These are phyloP conservation scores for Drosophila ustulata DNA, from an alignment of 2,888 invertebrate species.

Conservation along the genomic window DNA sequence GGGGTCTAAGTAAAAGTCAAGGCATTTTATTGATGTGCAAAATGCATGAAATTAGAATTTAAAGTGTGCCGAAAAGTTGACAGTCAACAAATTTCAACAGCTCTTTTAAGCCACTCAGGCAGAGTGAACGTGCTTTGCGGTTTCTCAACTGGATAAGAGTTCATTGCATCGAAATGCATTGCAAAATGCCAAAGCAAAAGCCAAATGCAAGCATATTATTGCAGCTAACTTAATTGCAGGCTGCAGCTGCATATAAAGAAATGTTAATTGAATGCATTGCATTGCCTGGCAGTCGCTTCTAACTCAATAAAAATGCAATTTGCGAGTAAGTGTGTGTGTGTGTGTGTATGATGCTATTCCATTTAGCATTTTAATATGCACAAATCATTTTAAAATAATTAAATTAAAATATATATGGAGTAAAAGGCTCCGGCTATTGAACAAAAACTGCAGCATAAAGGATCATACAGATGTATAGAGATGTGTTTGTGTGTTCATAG, in stretches of 20 bases:
- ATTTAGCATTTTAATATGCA: constrained; percentile 41
- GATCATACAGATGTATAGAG: constrained; percentile 34
- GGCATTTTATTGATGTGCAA: constrained; percentile 79
- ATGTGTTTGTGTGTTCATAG: constrained; percentile 2
- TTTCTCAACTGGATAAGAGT: constrained; percentile 7
- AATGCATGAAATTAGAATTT: constrained; percentile 82
- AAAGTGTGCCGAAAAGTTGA: constrained; percentile 59
- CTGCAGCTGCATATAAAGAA: constrained; percentile 59
- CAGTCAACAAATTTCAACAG: constrained; percentile 36
- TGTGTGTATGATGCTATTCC: constrained; percentile 50
- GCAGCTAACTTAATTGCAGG: constrained; percentile 55
- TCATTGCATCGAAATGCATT: constrained; percentile 32
- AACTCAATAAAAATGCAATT: constrained; percentile 73
- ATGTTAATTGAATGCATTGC: constrained; percentile 68
- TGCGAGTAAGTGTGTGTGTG: constrained; percentile 32
- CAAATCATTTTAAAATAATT: constrained; percentile 78
- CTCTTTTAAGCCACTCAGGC: constrained; percentile 20
- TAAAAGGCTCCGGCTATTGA: constrained; percentile 11
- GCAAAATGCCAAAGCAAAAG: constrained; percentile 21
- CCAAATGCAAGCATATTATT: constrained; percentile 47
- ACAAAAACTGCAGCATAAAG: constrained; percentile 58
- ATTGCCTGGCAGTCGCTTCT: constrained; percentile 36
- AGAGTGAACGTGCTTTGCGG: constrained; percentile 26
- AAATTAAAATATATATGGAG: constrained; percentile 49
- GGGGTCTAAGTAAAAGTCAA: constrained; percentile 37